Percentiles rank a stretch among this genome's conserved stretches.
Evolutionary conservation across 2,888 invertebrate genomes (phyloP).

Genomic region (Ophonus ardosiacus): DNA sequence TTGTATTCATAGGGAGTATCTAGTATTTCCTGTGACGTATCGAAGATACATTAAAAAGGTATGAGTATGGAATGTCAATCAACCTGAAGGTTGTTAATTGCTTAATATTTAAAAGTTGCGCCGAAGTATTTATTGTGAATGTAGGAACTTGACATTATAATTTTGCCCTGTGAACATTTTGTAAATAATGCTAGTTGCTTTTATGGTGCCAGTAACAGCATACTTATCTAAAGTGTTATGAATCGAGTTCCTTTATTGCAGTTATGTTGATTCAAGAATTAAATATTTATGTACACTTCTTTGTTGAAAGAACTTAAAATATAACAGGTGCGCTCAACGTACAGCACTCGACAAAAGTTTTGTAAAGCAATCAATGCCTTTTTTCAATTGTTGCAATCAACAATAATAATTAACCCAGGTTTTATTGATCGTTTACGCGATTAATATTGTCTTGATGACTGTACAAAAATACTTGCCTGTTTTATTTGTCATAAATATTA

Average conservation of each 20-base stretch:
- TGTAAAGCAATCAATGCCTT: background rate
- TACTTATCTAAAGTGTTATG: background rate
- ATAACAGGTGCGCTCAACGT: constrained; percentile 16
- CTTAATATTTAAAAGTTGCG: background rate
- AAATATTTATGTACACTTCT: constrained; percentile 35
- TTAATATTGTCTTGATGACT: background rate
- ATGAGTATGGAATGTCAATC: constrained; percentile 20
- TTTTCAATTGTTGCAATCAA: background rate
- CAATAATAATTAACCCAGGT: constrained; percentile 1
- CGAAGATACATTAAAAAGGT: background rate
- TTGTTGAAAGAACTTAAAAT: constrained; percentile 2
- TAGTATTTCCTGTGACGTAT: constrained; percentile 17
- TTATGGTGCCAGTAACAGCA: background rate
- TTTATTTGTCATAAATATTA: constrained; percentile 44
- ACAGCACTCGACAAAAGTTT: constrained; percentile 2
- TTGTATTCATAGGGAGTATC: background rate
- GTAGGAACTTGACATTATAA: background rate
- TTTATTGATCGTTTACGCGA: constrained; percentile 21
- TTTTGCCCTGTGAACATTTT: constrained; percentile 21
- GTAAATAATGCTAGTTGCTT: background rate
- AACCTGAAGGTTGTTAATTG: background rate
- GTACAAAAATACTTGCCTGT: constrained; percentile 35
- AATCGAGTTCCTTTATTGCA: constrained; percentile 10
- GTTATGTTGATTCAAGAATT: constrained; percentile 21
- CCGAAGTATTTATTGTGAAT: background rate